Evolutionary conservation across 1,140 invertebrate genomes (phyloP), one percentile per base, ranked within the genome.

Genomic region (Pseudomyrmex concolor): DNA sequence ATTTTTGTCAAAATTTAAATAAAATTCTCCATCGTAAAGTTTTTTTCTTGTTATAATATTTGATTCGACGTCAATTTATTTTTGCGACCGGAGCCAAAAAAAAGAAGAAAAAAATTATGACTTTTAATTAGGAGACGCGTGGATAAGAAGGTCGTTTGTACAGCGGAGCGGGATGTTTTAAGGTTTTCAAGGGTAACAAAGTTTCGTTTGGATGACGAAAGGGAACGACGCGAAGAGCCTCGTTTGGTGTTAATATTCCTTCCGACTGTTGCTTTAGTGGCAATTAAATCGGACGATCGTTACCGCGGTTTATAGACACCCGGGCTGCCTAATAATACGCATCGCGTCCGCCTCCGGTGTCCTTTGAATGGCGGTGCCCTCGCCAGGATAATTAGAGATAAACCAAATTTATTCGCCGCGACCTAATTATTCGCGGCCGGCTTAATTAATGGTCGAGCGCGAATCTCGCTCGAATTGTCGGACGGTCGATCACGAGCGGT

Each of bases 361-460:
- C 82, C 88, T 89, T 89, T 89, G 88, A 89, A 83, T 76, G 48
- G 48, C 17, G 68, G 54, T 50, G 67, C 59, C 67, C 84, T 83
- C 74, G 71, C 62, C 73, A 57, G 84, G 83, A 89, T 89, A 86
- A 89, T 89, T 89, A 89, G 84, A 84, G 88, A 89, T 89, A 89
- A 86, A 86, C 87, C 68, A 80, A 89, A 89, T 89, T 89, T 89
- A 89, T 89, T 89, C 85, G 68, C 77, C 73, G 55, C 87, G 77
- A 89, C 87, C 88, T 86, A 89, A 89, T 89, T 89, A 89, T 86
- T 86, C 84, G 87, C 60, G 71, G 71, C 84, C 78, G 50, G 77
- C 86, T 89, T 86, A 89, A 89, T 89, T 89, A 89, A 89, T 86
- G 82, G 81, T 62, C 86, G 50, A 51, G 73, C 57, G 51, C 86